phyloP scores from a whole-genome alignment of 2,888 invertebrate species.

The Drosophila demipolita region DNA sequence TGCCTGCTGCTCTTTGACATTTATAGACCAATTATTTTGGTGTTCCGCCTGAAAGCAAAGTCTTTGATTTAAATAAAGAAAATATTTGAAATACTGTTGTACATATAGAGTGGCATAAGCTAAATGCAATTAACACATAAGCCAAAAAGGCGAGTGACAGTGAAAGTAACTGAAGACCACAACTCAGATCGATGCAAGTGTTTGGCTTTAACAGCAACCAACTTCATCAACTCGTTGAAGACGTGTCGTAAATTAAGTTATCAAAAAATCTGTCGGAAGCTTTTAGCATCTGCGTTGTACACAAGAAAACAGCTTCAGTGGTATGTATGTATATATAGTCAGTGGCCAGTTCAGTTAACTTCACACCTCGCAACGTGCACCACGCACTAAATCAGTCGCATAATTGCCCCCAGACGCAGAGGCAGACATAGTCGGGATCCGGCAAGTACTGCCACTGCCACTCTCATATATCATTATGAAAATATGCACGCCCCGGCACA shows the following conservation, averaged over 20 bases:
- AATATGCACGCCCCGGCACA: conserved; percentile 71
- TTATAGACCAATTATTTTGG: conserved; percentile 15
- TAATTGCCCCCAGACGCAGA: conserved; percentile 59
- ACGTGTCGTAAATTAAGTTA: conserved; percentile 76
- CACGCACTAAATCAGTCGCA: conserved; percentile 79
- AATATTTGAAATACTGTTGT: not conserved
- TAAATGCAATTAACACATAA: conserved; percentile 64
- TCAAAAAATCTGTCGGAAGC: conserved; percentile 77
- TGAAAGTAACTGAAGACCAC: conserved; percentile 63
- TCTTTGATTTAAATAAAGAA: conserved; percentile 22
- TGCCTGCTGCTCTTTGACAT: conserved; percentile 23
- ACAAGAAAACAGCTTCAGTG: conserved; percentile 37
- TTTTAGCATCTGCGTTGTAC: conserved; percentile 67
- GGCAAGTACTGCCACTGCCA: conserved; percentile 49
- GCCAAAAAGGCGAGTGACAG: conserved; percentile 63
- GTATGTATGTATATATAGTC: not conserved
- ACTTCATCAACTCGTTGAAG: conserved; percentile 67
- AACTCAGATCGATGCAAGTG: conserved; percentile 46
- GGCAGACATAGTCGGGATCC: not conserved
- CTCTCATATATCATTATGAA: conserved; percentile 68
- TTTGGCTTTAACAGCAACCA: conserved; percentile 28
- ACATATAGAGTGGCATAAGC: not conserved
- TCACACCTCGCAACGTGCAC: conserved; percentile 66
- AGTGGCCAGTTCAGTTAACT: conserved; percentile 62
- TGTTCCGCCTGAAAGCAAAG: not conserved